Conservation (phyloP, 2,797 vertebrate species). For the Synanceia verrucosa region DNA sequence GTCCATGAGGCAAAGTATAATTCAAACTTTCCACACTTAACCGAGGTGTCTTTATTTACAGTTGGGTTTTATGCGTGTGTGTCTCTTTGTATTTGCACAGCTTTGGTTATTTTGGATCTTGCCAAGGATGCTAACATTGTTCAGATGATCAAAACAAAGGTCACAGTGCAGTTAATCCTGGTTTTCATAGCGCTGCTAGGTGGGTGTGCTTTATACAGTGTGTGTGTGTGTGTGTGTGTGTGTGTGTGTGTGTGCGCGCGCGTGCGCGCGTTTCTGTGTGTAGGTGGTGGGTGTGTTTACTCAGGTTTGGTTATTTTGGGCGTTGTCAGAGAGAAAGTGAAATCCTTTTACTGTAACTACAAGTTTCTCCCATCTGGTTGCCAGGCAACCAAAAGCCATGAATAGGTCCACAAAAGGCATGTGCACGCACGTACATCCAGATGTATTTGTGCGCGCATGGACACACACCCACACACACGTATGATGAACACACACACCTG, state of each 20-base stretch:
- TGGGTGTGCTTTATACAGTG: slow-evolving; percentile 28
- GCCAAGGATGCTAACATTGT: slow-evolving; percentile 42
- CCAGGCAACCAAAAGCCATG: slow-evolving; percentile 76
- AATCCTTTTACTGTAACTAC: slow-evolving; percentile 65
- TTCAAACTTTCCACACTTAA: slow-evolving; percentile 31
- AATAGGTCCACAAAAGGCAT: slow-evolving; percentile 63
- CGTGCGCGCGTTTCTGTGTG: slow-evolving; percentile 16
- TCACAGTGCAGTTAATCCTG: slow-evolving; percentile 57
- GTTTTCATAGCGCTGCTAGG: slow-evolving; percentile 31
- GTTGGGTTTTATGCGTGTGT: slow-evolving; percentile 18
- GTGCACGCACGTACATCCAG: slow-evolving; percentile 17
- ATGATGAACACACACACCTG: slow-evolving; percentile 18
- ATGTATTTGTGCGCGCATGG: slow-evolving; percentile 5
- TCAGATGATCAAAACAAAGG: slow-evolving; percentile 69
- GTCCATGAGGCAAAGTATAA: slow-evolving; percentile 24
- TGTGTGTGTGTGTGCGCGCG: slow-evolving; percentile 11
- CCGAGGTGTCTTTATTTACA: slow-evolving; percentile 38
- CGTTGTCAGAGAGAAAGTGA: slow-evolving; percentile 58
- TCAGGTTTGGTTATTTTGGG: slow-evolving; percentile 68
- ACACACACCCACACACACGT: slow-evolving; percentile 16
- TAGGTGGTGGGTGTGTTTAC: slow-evolving; percentile 43
- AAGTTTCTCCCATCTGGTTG: slow-evolving; percentile 71
- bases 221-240: slow-evolving; percentile 1
- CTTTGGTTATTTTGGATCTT: slow-evolving; percentile 70
- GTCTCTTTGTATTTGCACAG: slow-evolving; percentile 58